Evolutionary conservation across 2,797 vertebrate genomes (phyloP).

Genomic region (Halcyon leucocephala): DNA sequence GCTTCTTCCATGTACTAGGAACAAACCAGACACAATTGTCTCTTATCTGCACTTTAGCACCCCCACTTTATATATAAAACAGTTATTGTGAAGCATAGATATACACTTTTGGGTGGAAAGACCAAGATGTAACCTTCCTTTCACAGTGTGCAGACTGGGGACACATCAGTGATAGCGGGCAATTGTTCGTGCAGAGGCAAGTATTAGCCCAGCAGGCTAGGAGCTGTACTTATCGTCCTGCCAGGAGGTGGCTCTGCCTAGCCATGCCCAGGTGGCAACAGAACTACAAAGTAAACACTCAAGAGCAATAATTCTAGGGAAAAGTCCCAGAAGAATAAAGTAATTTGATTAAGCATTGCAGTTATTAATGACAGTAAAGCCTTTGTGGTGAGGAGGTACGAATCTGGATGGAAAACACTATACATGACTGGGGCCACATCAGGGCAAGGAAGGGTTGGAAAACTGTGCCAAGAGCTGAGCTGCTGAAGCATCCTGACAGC

Average conservation of each 20-base stretch:
- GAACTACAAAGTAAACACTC: background rate
- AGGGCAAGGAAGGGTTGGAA: background rate
- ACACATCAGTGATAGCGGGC: rapidly evolving
- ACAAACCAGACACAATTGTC: background rate
- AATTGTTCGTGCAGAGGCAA: background rate
- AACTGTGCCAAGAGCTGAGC: background rate
- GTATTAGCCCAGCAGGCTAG: background rate
- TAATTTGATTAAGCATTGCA: background rate
- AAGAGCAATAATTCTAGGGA: background rate
- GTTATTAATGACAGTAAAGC: background rate
- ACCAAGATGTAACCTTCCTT: background rate
- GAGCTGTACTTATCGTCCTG: background rate
- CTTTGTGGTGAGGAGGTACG: background rate
- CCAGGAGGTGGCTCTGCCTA: constrained; percentile 65
- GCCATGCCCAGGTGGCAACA: constrained; percentile 7
- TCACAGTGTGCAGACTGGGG: background rate
- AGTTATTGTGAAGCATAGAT: rapidly evolving
- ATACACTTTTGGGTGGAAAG: background rate
- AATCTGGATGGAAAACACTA: background rate
- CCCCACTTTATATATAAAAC: background rate
- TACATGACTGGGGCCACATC: background rate
- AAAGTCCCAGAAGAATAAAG: background rate
- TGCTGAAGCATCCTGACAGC: constrained; percentile 1
- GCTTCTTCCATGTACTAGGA: background rate
- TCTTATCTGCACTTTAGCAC: background rate